Percentiles rank a stretch among this genome's conserved stretches.
Evolutionary conservation across 2,797 vertebrate genomes (phyloP).

Genomic region (Scomberomorus guttatus): DNA sequence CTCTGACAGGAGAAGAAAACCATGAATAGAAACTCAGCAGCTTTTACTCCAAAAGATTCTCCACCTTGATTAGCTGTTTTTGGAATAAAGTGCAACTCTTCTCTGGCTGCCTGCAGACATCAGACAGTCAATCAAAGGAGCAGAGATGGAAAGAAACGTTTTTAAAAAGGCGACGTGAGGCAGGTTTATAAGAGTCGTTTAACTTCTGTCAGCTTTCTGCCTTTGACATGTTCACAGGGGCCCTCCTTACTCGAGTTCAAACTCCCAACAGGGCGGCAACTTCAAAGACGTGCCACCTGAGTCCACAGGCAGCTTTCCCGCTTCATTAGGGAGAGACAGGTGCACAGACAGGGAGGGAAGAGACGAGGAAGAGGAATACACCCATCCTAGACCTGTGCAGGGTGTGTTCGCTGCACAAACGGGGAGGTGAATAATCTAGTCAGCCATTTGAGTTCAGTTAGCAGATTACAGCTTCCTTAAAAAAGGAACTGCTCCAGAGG

Average conservation of each 20-base stretch:
- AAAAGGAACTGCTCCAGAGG: conserved; percentile 51
- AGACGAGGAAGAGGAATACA: conserved; percentile 9
- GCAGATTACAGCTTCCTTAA: conserved; percentile 38
- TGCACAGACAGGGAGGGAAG: conserved; percentile 27
- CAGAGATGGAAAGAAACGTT: conserved; percentile 27
- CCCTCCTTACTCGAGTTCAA: conserved; percentile 43
- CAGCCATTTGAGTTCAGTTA: conserved; percentile 40
- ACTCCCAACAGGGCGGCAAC: conserved; percentile 43
- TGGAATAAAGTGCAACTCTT: conserved; percentile 31
- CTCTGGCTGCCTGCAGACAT: conserved; percentile 45
- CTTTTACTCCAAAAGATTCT: conserved; percentile 54
- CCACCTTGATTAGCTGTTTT: conserved; percentile 49
- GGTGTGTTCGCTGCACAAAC: conserved; percentile 8
- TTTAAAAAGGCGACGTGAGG: conserved; percentile 35
- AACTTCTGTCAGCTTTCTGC: conserved; percentile 58
- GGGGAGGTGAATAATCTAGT: conserved; percentile 25
- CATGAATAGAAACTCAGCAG: conserved; percentile 34
- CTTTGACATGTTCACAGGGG: conserved; percentile 47
- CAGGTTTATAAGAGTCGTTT: conserved; percentile 46
- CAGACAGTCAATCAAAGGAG: conserved; percentile 55
- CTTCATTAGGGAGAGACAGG: conserved; percentile 71
- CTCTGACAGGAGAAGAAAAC: conserved; percentile 21
- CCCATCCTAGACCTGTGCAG: conserved; percentile 6
- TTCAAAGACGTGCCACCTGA: conserved; percentile 56
- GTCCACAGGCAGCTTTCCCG: conserved; percentile 50